Conservation (phyloP, 2,888 invertebrate species). For the Pandemis corylana region DNA sequence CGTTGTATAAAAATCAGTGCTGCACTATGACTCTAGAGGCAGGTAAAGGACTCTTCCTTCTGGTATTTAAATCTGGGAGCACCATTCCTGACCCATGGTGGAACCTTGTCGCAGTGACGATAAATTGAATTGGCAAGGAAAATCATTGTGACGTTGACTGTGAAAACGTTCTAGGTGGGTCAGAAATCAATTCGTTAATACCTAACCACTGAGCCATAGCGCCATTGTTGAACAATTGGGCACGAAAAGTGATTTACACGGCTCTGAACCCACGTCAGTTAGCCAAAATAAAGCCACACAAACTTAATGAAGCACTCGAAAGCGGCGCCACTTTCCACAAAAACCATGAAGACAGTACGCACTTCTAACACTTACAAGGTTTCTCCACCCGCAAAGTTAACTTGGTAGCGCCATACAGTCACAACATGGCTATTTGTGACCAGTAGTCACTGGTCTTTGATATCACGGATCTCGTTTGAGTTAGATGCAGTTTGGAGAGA, state of each 20-base stretch:
- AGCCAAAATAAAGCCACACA: constrained; percentile 57
- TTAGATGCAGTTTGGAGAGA: constrained; percentile 12
- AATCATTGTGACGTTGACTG: no score
- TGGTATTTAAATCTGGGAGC: no score
- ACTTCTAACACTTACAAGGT: not conserved
- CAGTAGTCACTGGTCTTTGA: constrained; percentile 4
- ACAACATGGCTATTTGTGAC: constrained; percentile 8
- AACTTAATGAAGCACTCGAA: constrained; percentile 11
- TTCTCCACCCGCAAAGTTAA: constrained; percentile 35
- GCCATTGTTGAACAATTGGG: constrained; percentile 61
- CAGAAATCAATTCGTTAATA: no score
- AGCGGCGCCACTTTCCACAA: not conserved
- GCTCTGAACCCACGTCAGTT: constrained; percentile 52
- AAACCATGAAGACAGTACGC: not conserved
- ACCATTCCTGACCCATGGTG: no score
- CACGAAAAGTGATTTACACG: constrained; percentile 64
- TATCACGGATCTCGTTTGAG: not conserved
- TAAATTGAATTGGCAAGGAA: no score
- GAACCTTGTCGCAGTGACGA: no score
- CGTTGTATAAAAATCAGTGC: no score
- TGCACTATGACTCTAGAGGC: no score
- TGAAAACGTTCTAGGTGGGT: no score
- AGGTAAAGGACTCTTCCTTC: no score
- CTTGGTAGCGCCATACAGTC: constrained; percentile 41
- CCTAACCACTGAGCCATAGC: constrained; percentile 26